Evolutionary conservation across 2,888 invertebrate genomes (phyloP), one percentile per base, ranked within the genome.

Genomic region (Rutpela maculata): DNA sequence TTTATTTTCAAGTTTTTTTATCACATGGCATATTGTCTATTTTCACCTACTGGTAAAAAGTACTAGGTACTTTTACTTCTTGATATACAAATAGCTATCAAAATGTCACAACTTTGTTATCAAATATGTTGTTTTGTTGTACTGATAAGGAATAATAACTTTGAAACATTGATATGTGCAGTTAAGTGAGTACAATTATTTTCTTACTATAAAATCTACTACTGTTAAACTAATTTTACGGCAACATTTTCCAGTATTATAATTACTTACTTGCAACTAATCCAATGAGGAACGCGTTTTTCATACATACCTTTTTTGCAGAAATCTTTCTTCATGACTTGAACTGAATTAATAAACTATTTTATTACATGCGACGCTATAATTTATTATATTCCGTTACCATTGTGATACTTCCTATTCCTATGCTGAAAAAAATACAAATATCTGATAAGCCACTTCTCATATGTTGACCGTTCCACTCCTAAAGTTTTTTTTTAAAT

Each of bases 401-500:
- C 50, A 50, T 50, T 50, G 50, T 50, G 50, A 50, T 50, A 50
- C 50, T 50, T 50, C 50, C n/a, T 50, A 50, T 50, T 50, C 15
- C 50, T 50, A 17, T 15, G 2, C 1, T 50, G n/a, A n/a, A n/a
- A 50, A 50, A 50, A n/a, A 50, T 12, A 15, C n/a, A 50, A 50
- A 50, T 15, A 50, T 50, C 50, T 50, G 50, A 50, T 50, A 50
- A 50, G 7, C n/a, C 50, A 17, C n/a, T 50, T 50, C n/a, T n/a
- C 2, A n/a, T 50, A 50, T 50, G n/a, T 50, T 50, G 50, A 15
- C 50, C 15, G 50, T 50, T 50, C 50, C 50, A 50, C 50, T 50
- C 50, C 50, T 50, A 50, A 15, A 15, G 50, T 50, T 50, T 50
- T 50, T n/a, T 50, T 50, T 12, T n/a, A 35, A 50, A 50, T 50